Evolutionary conservation across 2,113 vertebrate species (phyloP).

Genomic region (Isichthys henryi): DNA sequence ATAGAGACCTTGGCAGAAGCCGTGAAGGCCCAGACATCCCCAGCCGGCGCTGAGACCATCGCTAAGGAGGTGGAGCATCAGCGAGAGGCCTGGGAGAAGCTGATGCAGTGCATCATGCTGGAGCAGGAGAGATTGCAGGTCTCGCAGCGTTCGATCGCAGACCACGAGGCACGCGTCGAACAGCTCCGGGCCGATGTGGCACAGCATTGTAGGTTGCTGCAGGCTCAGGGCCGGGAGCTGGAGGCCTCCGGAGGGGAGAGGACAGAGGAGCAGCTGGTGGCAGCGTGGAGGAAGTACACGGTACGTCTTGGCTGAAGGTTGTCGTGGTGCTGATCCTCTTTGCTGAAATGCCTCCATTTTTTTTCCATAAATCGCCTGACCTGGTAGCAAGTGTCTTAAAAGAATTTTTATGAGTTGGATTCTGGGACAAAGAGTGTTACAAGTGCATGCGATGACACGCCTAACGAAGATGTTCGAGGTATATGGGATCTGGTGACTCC

Average conservation of each 20-base stretch:
- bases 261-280: conserved; percentile 69
- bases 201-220: conserved; percentile 56
- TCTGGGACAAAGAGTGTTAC: background rate
- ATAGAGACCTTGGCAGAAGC: conserved; percentile 62
- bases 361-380: background rate
- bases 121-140: conserved; percentile 56
- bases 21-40: conserved; percentile 72
- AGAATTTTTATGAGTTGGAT: background rate
- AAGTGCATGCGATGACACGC: background rate
- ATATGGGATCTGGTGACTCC: background rate
- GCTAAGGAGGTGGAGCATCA: conserved; percentile 69
- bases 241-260: conserved; percentile 36
- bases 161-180: conserved; percentile 52
- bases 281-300: conserved; percentile 68
- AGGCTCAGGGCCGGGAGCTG: conserved; percentile 60
- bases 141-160: conserved; percentile 56
- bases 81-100: conserved; percentile 64
- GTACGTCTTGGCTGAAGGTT: conserved; percentile 47
- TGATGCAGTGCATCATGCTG: conserved; percentile 56
- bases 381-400: background rate
- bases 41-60: conserved; percentile 68
- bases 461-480: background rate
- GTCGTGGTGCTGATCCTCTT: too few species aligned
- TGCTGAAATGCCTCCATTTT: background rate
- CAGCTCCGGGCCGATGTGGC: conserved; percentile 63